Conservation (phyloP, 1,140 invertebrate species). For the Pogonomyrmex barbatus region DNA sequence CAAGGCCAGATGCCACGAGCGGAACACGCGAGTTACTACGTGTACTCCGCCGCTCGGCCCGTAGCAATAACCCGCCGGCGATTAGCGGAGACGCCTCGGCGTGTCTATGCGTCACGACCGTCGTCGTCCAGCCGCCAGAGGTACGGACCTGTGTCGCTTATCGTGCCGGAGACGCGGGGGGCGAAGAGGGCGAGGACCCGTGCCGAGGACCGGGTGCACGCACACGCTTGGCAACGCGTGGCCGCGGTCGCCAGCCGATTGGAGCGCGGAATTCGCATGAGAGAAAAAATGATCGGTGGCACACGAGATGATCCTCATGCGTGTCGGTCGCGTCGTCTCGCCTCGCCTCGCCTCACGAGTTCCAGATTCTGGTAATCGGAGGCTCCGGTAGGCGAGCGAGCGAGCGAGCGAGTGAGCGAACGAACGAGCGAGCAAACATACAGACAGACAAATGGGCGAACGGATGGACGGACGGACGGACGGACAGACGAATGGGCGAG, state of each 20-base stretch:
- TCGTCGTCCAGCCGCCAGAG: slow-evolving; percentile 50
- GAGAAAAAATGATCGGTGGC: neutral
- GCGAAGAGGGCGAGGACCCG: neutral
- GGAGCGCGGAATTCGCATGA: neutral
- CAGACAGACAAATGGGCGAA: too few species aligned
- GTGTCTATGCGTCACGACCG: slow-evolving; percentile 72
- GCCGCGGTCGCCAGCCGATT: neutral
- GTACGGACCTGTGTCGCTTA: slow-evolving; percentile 66
- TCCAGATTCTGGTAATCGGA: neutral
- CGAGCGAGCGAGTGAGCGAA: neutral
- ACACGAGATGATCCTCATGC: neutral
- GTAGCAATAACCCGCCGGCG: slow-evolving; percentile 68
- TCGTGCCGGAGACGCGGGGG: slow-evolving; percentile 52
- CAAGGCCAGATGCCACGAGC: slow-evolving; percentile 76
- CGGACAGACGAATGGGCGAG: neutral
- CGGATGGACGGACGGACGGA: neutral
- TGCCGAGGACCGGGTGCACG: slow-evolving; percentile 69
- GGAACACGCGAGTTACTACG: slow-evolving; percentile 70
- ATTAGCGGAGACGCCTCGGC: slow-evolving; percentile 59
- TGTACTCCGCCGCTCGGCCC: slow-evolving; percentile 13
- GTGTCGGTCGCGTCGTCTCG: neutral
- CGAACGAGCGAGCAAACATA: neutral
- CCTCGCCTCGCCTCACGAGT: neutral
- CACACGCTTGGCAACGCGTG: slow-evolving; percentile 81
- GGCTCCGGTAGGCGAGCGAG: neutral